Percentiles rank a stretch among this genome's conserved stretches.
Evolutionary conservation across 2,888 invertebrate genomes (phyloP).

Genomic region (Drosophila meridiana): DNA sequence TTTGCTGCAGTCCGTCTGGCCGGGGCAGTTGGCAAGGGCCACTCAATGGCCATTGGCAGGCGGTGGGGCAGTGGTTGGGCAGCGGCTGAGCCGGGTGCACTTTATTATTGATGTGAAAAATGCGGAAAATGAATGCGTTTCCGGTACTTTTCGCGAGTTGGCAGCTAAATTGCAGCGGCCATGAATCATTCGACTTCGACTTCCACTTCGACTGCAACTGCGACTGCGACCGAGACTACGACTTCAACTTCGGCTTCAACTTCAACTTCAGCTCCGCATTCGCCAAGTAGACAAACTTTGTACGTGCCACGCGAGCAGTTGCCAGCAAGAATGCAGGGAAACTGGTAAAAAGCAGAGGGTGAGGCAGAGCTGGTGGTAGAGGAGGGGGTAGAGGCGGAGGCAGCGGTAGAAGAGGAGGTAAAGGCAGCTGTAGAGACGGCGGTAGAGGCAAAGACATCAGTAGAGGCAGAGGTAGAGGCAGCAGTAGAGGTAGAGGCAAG

Average conservation of each 20-base stretch:
- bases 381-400: not conserved
- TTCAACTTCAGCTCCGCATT: slow-evolving; percentile 42
- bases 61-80: not conserved
- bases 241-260: slow-evolving; percentile 30
- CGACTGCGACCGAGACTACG: slow-evolving; percentile 11
- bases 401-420: not conserved
- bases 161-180: slow-evolving; percentile 74
- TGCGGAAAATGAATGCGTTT: slow-evolving; percentile 78
- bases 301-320: slow-evolving; percentile 66
- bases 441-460: not conserved
- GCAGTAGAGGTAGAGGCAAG: not conserved
- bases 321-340: slow-evolving; percentile 34
- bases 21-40: slow-evolving; percentile 13
- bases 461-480: not conserved
- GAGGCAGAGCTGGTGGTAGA: not conserved
- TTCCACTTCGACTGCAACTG: not conserved
- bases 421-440: not conserved
- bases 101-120: slow-evolving; percentile 78
- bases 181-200: slow-evolving; percentile 68
- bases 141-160: slow-evolving; percentile 78
- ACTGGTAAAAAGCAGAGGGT: not conserved
- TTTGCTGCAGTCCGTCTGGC: slow-evolving; percentile 1
- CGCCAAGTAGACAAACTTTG: slow-evolving; percentile 70
- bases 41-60: slow-evolving; percentile 40
- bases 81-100: slow-evolving; percentile 42